Evolutionary conservation across 2,797 vertebrate genomes (phyloP).

Genomic region (Austrolebias charrua): DNA sequence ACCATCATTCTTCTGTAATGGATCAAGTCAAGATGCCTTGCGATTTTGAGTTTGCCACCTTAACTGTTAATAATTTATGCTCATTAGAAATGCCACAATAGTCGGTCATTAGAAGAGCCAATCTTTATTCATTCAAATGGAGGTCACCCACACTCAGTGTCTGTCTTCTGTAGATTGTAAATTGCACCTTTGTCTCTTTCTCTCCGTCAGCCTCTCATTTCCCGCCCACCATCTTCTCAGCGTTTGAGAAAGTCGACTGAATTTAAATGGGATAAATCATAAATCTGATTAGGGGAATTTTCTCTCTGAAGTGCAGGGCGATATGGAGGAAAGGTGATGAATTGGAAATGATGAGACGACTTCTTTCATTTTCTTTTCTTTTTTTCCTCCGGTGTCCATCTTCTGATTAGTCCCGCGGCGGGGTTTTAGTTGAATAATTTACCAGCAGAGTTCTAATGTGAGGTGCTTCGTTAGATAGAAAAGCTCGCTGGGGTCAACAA

Average conservation of each 20-base stretch:
- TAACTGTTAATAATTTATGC: conserved; percentile 67
- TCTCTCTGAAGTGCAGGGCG: conserved; percentile 77
- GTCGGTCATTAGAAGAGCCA: conserved; percentile 68
- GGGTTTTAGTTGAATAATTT: conserved; percentile 75
- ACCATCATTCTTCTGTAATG: conserved; percentile 15
- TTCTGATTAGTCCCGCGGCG: conserved; percentile 36
- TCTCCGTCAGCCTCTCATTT: conserved; percentile 31
- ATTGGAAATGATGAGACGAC: conserved; percentile 76
- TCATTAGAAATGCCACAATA: conserved; percentile 71
- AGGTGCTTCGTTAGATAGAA: conserved; percentile 69
- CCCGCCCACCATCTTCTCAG: conserved; percentile 59
- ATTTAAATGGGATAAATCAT: conserved; percentile 84
- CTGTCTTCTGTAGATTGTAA: conserved; percentile 72
- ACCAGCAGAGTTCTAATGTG: conserved; percentile 62
- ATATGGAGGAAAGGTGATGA: conserved; percentile 75
- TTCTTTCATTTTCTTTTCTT: conserved; percentile 62
- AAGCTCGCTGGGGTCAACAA: conserved; percentile 58
- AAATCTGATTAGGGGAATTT: conserved; percentile 81
- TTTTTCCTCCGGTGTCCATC: conserved; percentile 22
- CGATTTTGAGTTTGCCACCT: conserved; percentile 43
- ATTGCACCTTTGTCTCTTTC: conserved; percentile 57
- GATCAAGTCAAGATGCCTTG: conserved; percentile 20
- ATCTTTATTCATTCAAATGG: conserved; percentile 80
- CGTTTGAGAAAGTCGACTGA: conserved; percentile 73
- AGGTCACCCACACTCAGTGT: conserved; percentile 73